Evolutionary conservation across 2,888 invertebrate genomes (phyloP).

Genomic region (Drosophila parthenogenetica): DNA sequence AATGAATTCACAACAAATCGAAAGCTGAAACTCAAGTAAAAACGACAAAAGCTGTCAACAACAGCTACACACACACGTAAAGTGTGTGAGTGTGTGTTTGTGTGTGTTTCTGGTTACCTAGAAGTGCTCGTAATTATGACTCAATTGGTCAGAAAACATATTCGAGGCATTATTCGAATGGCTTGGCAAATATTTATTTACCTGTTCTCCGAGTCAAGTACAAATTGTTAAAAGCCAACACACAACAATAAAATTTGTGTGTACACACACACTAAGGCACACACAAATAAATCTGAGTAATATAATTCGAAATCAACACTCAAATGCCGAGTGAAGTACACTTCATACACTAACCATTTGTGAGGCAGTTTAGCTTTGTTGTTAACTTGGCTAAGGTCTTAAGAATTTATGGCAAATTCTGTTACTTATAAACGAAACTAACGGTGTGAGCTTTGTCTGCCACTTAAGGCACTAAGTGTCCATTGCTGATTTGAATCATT

Average conservation of each 20-base stretch:
- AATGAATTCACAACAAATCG: slow-evolving; percentile 4
- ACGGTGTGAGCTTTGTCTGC: no score
- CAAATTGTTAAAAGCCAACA: slow-evolving; percentile 47
- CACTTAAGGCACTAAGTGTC: background rate
- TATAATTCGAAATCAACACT: slow-evolving; percentile 56
- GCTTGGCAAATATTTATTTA: slow-evolving; percentile 65
- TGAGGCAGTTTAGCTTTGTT: slow-evolving; percentile 6
- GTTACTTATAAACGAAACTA: no score
- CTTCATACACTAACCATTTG: slow-evolving; percentile 41
- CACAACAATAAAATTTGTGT: slow-evolving; percentile 5
- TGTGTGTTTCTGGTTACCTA: slow-evolving; percentile 2
- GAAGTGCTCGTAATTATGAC: slow-evolving; percentile 53
- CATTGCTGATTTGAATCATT: background rate
- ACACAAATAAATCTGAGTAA: slow-evolving; percentile 49
- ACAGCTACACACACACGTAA: no score
- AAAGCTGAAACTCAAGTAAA: slow-evolving; percentile 6
- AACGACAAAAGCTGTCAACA: slow-evolving; percentile 12
- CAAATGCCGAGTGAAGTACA: slow-evolving; percentile 32
- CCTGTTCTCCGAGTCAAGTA: slow-evolving; percentile 55
- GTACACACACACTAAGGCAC: slow-evolving; percentile 3
- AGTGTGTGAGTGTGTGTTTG: background rate
- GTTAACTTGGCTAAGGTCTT: background rate
- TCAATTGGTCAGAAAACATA: slow-evolving; percentile 54
- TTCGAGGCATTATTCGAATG: slow-evolving; percentile 51
- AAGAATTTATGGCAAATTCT: background rate